Conservation (phyloP, 2,113 vertebrate genomes). For the Rhodinocichla rosea region DNA sequence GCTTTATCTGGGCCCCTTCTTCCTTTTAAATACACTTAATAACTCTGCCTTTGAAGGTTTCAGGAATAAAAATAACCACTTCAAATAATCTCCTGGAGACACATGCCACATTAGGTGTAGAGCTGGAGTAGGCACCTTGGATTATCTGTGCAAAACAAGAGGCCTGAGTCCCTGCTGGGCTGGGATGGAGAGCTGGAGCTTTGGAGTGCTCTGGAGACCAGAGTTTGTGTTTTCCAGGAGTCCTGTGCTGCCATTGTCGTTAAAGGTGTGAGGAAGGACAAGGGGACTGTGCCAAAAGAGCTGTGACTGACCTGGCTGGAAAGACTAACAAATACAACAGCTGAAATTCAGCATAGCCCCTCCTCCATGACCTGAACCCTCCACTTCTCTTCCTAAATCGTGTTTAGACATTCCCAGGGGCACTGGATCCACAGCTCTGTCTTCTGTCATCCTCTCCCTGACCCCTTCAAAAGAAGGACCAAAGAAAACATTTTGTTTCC, state of each 20-base stretch:
- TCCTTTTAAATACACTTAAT: slow-evolving; percentile 64
- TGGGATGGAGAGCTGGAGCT: background rate
- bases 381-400: background rate
- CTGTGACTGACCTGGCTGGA: background rate
- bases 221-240: background rate
- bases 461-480: background rate
- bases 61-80: slow-evolving; percentile 56
- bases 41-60: slow-evolving; percentile 44
- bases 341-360: background rate
- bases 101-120: background rate
- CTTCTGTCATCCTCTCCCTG: background rate
- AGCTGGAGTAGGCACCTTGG: slow-evolving; percentile 33
- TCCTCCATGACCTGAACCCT: background rate
- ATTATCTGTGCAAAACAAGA: slow-evolving; percentile 25
- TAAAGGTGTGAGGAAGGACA: background rate
- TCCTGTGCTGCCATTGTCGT: background rate
- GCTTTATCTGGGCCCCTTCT: slow-evolving; percentile 50
- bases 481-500: slow-evolving; percentile 10
- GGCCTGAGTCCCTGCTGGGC: background rate
- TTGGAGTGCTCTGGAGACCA: background rate
- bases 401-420: background rate
- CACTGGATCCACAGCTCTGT: background rate
- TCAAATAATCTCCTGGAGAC: slow-evolving; percentile 52
- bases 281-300: background rate
- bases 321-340: background rate